These are phyloP conservation scores for Elachura formosa DNA, from an alignment of 2,113 vertebrate genomes.

Conservation along the genomic window DNA sequence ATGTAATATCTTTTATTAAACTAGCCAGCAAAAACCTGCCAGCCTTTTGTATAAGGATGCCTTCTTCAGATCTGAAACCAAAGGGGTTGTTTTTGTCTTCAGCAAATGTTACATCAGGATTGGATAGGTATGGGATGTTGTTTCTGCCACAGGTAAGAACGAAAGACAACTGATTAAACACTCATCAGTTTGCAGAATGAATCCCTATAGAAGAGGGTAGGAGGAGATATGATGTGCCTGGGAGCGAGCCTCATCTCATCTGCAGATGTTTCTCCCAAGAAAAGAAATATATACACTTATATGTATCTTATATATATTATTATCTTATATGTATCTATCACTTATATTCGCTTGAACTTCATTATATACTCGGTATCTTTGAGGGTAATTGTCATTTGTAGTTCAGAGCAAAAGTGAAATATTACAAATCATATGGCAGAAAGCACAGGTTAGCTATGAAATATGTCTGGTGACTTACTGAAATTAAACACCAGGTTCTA, in stretches of 20 bases:
- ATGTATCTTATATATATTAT: too few species aligned
- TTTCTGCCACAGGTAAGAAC: background rate
- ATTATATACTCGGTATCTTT: background rate
- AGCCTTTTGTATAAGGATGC: background rate
- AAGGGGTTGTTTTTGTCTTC: background rate
- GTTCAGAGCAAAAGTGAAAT: background rate
- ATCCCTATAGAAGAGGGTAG: background rate
- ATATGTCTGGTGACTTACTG: background rate
- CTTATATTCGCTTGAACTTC: background rate
- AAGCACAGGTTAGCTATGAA: background rate
- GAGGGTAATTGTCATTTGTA: background rate
- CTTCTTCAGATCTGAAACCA: background rate
- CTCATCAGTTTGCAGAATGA: background rate
- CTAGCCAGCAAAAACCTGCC: background rate
- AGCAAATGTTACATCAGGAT: background rate
- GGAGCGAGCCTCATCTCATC: background rate
- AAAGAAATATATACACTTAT: background rate
- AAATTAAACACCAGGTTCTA: background rate
- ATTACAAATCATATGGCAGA: background rate
- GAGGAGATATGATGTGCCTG: background rate
- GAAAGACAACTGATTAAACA: background rate
- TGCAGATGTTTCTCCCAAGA: background rate
- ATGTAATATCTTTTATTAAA: background rate
- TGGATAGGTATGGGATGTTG: background rate
- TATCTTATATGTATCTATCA: too few species aligned